Evolutionary conservation across 1,140 invertebrate genomes (phyloP), one percentile per base, ranked within the genome.

Genomic region (Heliconius melpomene): DNA sequence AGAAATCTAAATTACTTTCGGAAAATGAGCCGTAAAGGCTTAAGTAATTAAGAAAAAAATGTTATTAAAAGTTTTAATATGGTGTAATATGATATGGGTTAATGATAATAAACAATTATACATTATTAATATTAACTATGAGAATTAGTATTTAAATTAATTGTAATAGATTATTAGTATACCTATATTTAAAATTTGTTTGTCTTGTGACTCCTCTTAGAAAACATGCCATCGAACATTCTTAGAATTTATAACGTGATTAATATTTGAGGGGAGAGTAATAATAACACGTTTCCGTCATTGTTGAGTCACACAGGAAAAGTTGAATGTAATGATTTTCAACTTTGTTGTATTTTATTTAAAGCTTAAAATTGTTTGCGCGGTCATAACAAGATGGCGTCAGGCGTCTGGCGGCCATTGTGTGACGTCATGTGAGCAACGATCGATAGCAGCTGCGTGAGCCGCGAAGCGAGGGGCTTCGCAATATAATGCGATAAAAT

Each of bases 401-500:
- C 78, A 11, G 54, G n/a, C 75, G 72, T 23, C 32, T 3, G 40
- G 40, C 75, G 66, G 72, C 73, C 46, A 80, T 76, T 74, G 78
- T 60, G 50, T 83, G 82, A 85, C 75, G 82, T 82, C 80, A 79
- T 23, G 66, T 32, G 75, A 70, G 77, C 80, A 78, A 79, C 78
- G 72, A 70, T 78, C 80, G 82, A 79, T 79, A 80, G 72, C 82
- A 85, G 82, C 84, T 85, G 83, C 79, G 72, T 40, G 23, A 72
- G 40, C 29, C 32, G 66, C 40, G 54, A 20, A 46, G 60, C 40
- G 77, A 75, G 74, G 71, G 60, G 81, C 79, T 66, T 82, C 36
- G 75, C 36, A 70, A 77, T 26, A 71, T 77, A 77, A 77, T 75
- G 71, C 73, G 66, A 77, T 77, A 80, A 72, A 80, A 77, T n/a